These are phyloP conservation scores for Porites cylindrica DNA, from an alignment of 92 coral and sea anemone species.

Conservation along the genomic window DNA sequence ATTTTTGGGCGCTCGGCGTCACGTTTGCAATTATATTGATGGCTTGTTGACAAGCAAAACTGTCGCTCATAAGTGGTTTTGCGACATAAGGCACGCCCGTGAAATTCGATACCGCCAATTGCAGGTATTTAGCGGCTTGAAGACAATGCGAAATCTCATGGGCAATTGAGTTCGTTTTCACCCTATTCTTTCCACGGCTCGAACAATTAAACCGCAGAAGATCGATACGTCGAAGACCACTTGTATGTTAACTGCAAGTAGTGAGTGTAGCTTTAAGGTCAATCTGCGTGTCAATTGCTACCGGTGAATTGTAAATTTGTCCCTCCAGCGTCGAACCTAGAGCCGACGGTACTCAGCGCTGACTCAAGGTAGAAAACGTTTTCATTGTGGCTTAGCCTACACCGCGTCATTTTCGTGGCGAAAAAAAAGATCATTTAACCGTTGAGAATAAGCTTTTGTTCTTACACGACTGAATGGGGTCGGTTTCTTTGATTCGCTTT, in stretches of 20 bases:
- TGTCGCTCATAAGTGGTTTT: conserved; percentile 85
- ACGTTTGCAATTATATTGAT: conserved; percentile 79
- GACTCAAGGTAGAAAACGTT: neutral
- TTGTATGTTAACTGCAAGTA: conserved; percentile 50
- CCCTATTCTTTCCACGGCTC: conserved; percentile 68
- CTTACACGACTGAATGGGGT: conserved; percentile 35
- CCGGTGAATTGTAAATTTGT: conserved; percentile 34
- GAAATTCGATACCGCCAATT: conserved; percentile 81
- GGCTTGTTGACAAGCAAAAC: conserved; percentile 82
- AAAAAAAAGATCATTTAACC: conserved; percentile 40
- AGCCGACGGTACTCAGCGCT: neutral
- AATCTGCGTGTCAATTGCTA: conserved; percentile 50
- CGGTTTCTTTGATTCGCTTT: conserved; percentile 46
- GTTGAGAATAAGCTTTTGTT: conserved; percentile 31
- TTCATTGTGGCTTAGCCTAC: conserved; percentile 14
- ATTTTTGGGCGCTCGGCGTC: conserved; percentile 67
- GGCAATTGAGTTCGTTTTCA: conserved; percentile 83
- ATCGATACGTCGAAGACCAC: conserved; percentile 57
- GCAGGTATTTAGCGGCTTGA: conserved; percentile 79
- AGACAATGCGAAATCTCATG: conserved; percentile 82
- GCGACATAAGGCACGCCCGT: conserved; percentile 85
- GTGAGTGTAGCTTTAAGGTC: conserved; percentile 43
- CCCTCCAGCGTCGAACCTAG: neutral
- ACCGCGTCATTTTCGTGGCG: conserved; percentile 20
- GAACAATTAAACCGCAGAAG: conserved; percentile 77